A percentile compares a stretch with the other conserved stretches of the same genome.
Conservation (phyloP, 2,888 invertebrate genomes). For the Temnothorax unifasciatus region DNA sequence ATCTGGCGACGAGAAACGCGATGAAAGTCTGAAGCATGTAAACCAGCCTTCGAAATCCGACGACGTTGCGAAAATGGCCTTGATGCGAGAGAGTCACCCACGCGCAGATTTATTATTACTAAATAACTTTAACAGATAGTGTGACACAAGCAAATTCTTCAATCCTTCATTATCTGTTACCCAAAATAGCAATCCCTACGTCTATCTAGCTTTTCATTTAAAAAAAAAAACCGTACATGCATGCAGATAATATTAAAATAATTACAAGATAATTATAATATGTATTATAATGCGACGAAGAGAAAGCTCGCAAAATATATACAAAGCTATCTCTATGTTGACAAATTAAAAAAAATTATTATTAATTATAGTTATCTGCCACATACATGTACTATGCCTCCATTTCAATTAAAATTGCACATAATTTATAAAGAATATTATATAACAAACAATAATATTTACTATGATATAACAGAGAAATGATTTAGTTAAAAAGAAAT, state of each 20-base stretch:
- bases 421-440: not conserved
- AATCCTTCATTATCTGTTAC: slow-evolving; percentile 1
- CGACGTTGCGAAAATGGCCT: slow-evolving; percentile 44
- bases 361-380: slow-evolving; percentile 8
- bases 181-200: not conserved
- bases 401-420: not conserved
- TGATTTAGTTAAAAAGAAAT: not conserved
- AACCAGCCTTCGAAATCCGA: slow-evolving; percentile 47
- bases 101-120: slow-evolving; percentile 31
- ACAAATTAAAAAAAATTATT: not conserved
- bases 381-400: not conserved
- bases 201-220: not conserved
- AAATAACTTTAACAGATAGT: slow-evolving; percentile 19
- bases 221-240: not conserved
- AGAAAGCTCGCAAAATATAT: not conserved
- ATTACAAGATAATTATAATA: not conserved
- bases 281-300: too few species aligned
- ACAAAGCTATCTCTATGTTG: not conserved
- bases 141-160: slow-evolving; percentile 3
- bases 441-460: not conserved
- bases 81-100: slow-evolving; percentile 51
- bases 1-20: slow-evolving; percentile 7
- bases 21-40: slow-evolving; percentile 47
- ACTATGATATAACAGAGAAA: not conserved
- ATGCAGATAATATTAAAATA: not conserved